These are phyloP conservation scores for Craniophora ligustri DNA, from an alignment of 2,888 invertebrate genomes.

Conservation along the genomic window DNA sequence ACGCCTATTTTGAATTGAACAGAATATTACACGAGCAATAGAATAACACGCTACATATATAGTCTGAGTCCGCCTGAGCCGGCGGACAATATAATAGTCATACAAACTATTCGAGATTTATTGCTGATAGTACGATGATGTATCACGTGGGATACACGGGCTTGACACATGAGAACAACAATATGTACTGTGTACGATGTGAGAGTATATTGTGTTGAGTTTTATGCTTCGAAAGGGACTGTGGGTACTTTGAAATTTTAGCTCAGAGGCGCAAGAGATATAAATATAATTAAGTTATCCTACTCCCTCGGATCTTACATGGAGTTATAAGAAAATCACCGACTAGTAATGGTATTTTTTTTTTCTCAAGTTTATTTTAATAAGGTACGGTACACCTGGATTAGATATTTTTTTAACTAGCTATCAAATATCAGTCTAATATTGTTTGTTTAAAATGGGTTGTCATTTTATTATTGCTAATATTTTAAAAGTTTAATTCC, in stretches of 20 bases:
- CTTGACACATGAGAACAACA: conserved; percentile 41
- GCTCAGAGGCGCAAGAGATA: not conserved
- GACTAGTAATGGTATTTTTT: too few species aligned
- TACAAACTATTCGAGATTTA: conserved; percentile 52
- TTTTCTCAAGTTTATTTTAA: too few species aligned
- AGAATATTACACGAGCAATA: not conserved
- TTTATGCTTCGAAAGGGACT: conserved; percentile 12
- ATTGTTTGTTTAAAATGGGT: too few species aligned
- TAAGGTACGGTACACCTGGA: too few species aligned
- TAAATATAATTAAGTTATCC: not conserved
- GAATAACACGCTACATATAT: not conserved
- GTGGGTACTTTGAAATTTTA: conserved; percentile 8
- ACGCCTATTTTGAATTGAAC: not conserved
- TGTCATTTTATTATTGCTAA: too few species aligned
- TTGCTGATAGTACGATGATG: conserved; percentile 42
- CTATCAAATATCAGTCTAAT: too few species aligned
- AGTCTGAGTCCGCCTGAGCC: conserved; percentile 9
- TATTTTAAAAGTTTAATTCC: too few species aligned
- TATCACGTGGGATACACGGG: conserved; percentile 24
- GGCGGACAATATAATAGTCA: conserved; percentile 41
- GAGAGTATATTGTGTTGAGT: not conserved
- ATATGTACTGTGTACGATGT: conserved; percentile 18
- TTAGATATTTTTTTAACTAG: too few species aligned
- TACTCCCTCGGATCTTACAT: not conserved
- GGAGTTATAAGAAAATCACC: too few species aligned